Conservation (phyloP, 1,140 invertebrate genomes). For the Caenorhabditis elegans region WBcel235 BX284602.5:9069001-9069500, state of each 20-base stretch:
- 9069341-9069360: constrained; percentile 29
- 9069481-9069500: constrained; percentile 25
- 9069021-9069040: constrained; percentile 23
- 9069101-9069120: background rate
- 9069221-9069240: too few species aligned
- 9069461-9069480: constrained; percentile 31
- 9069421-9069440: constrained; percentile 11
- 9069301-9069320: constrained; percentile 19
- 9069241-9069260: background rate
- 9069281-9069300: constrained; percentile 23
- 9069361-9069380: constrained; percentile 8
- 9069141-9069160: too few species aligned
- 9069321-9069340: constrained; percentile 32
- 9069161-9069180: too few species aligned
- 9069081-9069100: constrained; percentile 4
- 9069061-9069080: background rate
- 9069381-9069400: constrained; percentile 10
- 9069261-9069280: background rate
- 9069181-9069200: too few species aligned
- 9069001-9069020: constrained; percentile 17
- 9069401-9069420: constrained; percentile 26
- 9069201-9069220: too few species aligned
- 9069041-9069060: background rate
- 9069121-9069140: background rate
- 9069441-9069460: constrained; percentile 5